Percentiles rank a stretch among this genome's conserved stretches.
Conservation (phyloP, 2,888 invertebrate genomes). For the Pollenia griseotomentosa region DNA sequence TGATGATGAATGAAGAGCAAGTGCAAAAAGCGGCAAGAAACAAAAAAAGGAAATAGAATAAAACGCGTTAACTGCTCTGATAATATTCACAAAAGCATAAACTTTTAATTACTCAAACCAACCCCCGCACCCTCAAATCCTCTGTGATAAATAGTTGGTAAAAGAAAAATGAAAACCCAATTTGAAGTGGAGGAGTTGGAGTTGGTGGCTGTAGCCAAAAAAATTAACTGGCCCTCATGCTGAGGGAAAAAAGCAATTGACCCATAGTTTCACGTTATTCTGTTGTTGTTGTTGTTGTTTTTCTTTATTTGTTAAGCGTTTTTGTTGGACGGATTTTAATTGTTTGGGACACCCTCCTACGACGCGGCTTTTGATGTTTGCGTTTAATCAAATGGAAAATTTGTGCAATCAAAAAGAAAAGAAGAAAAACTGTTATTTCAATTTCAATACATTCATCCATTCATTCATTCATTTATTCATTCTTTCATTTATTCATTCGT, state of each 20-base stretch:
- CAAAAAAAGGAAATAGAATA: slow-evolving; percentile 19
- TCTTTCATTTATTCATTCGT: slow-evolving; percentile 37
- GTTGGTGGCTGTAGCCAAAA: not conserved
- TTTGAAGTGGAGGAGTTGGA: not conserved
- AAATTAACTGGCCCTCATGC: slow-evolving; percentile 57
- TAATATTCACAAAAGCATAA: slow-evolving; percentile 73
- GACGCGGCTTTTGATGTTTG: slow-evolving; percentile 78
- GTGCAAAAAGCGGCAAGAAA: not conserved
- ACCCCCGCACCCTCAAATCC: slow-evolving; percentile 1
- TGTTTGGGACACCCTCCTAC: slow-evolving; percentile 65
- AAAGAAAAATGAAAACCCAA: not conserved
- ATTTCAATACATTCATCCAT: slow-evolving; percentile 54
- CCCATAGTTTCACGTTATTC: slow-evolving; percentile 52
- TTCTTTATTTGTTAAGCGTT: slow-evolving; percentile 23
- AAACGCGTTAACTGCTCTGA: slow-evolving; percentile 52
- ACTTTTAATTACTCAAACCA: slow-evolving; percentile 74
- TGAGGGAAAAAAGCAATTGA: slow-evolving; percentile 62
- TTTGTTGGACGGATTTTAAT: slow-evolving; percentile 59
- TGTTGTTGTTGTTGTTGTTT: slow-evolving; percentile 2
- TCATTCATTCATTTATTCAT: slow-evolving; percentile 27
- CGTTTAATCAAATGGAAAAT: slow-evolving; percentile 83
- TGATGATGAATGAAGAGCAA: slow-evolving; percentile 48
- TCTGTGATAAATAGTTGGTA: slow-evolving; percentile 24
- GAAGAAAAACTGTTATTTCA: slow-evolving; percentile 72
- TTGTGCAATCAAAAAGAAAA: slow-evolving; percentile 77